A percentile compares a stretch with the other conserved stretches of the same genome.
Evolutionary conservation across 2,113 vertebrate genomes (phyloP).

Genomic region (Sander lucioperca): DNA sequence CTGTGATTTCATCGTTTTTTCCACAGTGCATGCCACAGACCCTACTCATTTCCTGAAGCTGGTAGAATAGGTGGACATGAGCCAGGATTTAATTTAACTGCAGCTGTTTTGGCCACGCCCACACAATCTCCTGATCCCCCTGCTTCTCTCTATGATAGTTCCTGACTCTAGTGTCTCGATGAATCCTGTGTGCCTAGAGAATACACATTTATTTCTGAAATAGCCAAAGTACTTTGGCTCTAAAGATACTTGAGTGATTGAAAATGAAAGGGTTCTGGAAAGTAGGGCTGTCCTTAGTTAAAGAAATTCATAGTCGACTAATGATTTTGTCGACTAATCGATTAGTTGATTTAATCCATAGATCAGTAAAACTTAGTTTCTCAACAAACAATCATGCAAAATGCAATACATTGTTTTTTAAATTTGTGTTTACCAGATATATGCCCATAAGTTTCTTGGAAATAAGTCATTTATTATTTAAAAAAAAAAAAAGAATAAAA

Average conservation of each 20-base stretch:
- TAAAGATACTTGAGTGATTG: constrained; percentile 6
- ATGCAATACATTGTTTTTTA: no score
- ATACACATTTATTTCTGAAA: neutral
- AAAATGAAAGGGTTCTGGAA: constrained; percentile 26
- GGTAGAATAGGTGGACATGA: constrained; percentile 62
- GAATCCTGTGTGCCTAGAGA: constrained; percentile 12
- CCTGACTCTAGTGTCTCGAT: neutral
- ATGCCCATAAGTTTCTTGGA: no score
- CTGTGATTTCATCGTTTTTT: constrained; percentile 64
- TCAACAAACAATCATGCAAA: no score
- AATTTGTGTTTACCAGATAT: no score
- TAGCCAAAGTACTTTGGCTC: neutral
- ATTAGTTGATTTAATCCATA: no score
- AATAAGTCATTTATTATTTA: no score
- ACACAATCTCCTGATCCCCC: constrained; percentile 25
- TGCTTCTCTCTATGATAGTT: neutral
- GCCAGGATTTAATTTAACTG: constrained; percentile 66
- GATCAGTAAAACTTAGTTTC: no score
- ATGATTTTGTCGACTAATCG: no score
- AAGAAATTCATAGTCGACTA: no score
- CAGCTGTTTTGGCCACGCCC: constrained; percentile 52
- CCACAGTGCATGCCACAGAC: constrained; percentile 63
- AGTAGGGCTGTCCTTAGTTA: neutral
- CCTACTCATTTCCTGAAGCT: constrained; percentile 74
- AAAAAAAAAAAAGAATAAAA: no score